A percentile compares a stretch with the other conserved stretches of the same genome.
phyloP scores from a whole-genome alignment of 1,140 invertebrate genomes.

The Atta texana region DNA sequence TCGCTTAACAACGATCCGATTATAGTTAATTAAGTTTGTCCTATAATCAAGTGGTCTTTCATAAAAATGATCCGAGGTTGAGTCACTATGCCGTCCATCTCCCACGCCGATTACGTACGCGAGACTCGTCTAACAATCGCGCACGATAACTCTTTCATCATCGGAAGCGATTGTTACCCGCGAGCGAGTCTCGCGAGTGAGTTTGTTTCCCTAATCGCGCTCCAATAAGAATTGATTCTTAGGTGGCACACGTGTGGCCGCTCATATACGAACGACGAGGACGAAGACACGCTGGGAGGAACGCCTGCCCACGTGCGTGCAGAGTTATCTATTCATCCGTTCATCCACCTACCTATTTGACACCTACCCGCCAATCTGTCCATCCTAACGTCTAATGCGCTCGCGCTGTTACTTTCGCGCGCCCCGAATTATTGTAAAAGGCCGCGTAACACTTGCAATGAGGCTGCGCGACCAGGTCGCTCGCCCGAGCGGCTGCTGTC shows the following conservation, averaged over 20 bases:
- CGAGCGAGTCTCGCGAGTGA: constrained; percentile 20
- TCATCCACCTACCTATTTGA: constrained; percentile 66
- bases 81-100: background rate
- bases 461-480: constrained; percentile 36
- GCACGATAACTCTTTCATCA: constrained; percentile 39
- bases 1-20: background rate
- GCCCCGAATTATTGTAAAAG: constrained; percentile 75
- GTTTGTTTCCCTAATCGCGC: constrained; percentile 54
- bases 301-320: constrained; percentile 65
- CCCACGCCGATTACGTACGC: constrained; percentile 1
- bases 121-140: background rate
- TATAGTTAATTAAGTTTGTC: constrained; percentile 34
- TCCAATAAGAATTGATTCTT: constrained; percentile 66
- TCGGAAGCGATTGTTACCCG: constrained; percentile 37
- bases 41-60: constrained; percentile 17
- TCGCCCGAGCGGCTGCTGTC: constrained; percentile 7
- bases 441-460: constrained; percentile 76
- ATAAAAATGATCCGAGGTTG: constrained; percentile 22
- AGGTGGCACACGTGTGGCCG: constrained; percentile 4
- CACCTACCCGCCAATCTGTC: constrained; percentile 66
- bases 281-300: constrained; percentile 66
- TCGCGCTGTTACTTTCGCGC: constrained; percentile 64
- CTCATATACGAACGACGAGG: background rate
- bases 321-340: constrained; percentile 66
- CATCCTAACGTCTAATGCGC: constrained; percentile 33